phyloP scores from a whole-genome alignment of 2,888 invertebrate genomes.

The Byasa hedistus region DNA sequence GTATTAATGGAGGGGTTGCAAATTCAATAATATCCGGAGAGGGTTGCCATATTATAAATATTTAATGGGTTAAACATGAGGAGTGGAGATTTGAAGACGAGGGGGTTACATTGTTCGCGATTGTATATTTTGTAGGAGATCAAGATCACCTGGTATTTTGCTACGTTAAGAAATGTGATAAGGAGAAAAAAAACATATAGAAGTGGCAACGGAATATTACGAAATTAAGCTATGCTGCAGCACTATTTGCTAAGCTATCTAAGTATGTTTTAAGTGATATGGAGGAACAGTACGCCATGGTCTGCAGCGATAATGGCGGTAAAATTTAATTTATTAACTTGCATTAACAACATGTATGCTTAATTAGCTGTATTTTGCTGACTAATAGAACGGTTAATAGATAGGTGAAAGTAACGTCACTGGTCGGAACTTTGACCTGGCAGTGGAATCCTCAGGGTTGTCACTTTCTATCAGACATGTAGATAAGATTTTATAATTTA shows the following conservation, averaged over 20 bases:
- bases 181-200: too few relatives aligned
- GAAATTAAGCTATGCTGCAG: neutral
- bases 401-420: conserved; percentile 70
- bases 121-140: neutral
- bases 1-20: conserved; percentile 34
- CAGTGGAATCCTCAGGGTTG: conserved; percentile 17
- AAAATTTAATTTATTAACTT: conserved; percentile 4
- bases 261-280: neutral
- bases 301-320: neutral
- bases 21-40: conserved; percentile 32
- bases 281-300: neutral
- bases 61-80: conserved; percentile 21
- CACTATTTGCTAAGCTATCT: neutral
- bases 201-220: too few relatives aligned
- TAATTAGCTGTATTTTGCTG: conserved; percentile 34
- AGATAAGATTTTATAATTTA: neutral
- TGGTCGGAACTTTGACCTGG: conserved; percentile 62
- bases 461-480: neutral
- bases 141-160: neutral
- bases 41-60: conserved; percentile 27
- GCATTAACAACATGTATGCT: conserved; percentile 1
- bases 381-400: conserved; percentile 56
- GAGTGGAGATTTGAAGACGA: conserved; percentile 16
- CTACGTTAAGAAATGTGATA: neutral
- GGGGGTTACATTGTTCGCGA: neutral